Evolutionary conservation across 2,888 invertebrate species (phyloP).

Genomic region (Eulithis testata): DNA sequence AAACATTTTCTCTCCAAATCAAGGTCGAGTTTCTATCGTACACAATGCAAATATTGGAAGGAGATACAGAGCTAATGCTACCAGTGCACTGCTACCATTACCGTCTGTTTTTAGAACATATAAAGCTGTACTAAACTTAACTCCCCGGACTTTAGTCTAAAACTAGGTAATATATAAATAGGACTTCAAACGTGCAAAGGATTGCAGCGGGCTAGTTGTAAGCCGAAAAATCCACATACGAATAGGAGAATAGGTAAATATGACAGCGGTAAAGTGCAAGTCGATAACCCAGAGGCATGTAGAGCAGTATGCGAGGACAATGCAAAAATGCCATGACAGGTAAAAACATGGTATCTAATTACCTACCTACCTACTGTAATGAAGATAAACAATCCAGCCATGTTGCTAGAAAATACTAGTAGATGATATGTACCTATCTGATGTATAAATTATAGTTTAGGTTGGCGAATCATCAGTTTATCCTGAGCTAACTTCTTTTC

Average conservation of each 20-base stretch:
- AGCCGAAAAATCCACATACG: too few relatives aligned
- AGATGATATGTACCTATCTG: background rate
- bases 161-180: too few relatives aligned
- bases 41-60: conserved; percentile 28
- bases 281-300: conserved; percentile 28
- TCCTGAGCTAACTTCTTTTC: too few relatives aligned
- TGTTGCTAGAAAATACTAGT: background rate
- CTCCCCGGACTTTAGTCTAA: too few relatives aligned
- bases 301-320: conserved; percentile 35
- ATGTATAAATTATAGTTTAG: background rate
- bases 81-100: conserved; percentile 6
- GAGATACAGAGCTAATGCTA: background rate
- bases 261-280: conserved; percentile 1
- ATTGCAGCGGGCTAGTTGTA: too few relatives aligned
- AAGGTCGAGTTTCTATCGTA: conserved; percentile 31
- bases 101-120: too few relatives aligned
- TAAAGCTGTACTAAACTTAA: background rate
- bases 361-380: conserved; percentile 2
- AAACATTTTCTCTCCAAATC: conserved; percentile 36
- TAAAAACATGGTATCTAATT: background rate
- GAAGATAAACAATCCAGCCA: conserved; percentile 11
- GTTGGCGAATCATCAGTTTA: too few relatives aligned
- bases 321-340: conserved; percentile 1
- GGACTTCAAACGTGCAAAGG: too few relatives aligned
- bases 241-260: background rate